Conservation (phyloP, 2,113 vertebrate species). For the Salvelinus sp. region DNA sequence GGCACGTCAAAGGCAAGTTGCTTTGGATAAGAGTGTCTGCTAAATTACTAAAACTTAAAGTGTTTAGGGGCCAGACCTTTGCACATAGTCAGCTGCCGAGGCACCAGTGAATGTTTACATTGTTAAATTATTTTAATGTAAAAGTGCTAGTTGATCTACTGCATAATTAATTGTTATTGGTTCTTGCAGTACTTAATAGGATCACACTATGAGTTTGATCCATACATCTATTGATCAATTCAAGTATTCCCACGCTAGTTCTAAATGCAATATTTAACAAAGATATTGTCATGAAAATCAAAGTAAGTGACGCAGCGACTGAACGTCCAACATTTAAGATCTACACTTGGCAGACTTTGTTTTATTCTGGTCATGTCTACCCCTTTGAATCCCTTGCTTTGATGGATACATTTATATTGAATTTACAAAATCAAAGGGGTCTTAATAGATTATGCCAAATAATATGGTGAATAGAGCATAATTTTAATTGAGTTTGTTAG, state of each 20-base stretch:
- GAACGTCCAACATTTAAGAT: conserved; percentile 54
- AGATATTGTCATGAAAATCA: conserved; percentile 67
- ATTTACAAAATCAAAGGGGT: conserved; percentile 71
- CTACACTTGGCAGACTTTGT: conserved; percentile 52
- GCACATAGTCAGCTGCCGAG: background rate
- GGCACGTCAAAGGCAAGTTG: too few relatives aligned
- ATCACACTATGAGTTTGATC: conserved; percentile 62
- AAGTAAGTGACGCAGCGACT: conserved; percentile 36
- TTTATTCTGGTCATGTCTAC: conserved; percentile 23
- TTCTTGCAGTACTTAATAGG: conserved; percentile 62
- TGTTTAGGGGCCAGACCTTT: background rate
- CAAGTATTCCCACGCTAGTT: conserved; percentile 64
- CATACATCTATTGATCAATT: conserved; percentile 67
- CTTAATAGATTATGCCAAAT: conserved; percentile 51
- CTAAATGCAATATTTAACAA: conserved; percentile 59
- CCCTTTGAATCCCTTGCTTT: conserved; percentile 52
- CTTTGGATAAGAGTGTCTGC: too few relatives aligned
- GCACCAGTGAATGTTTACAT: background rate
- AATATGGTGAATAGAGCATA: conserved; percentile 57
- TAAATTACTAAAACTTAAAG: too few relatives aligned
- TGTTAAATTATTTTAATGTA: too few relatives aligned
- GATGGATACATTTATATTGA: conserved; percentile 66
- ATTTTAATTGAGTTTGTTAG: conserved; percentile 82
- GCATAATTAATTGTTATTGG: conserved; percentile 61
- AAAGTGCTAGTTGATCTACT: background rate